phyloP scores from a whole-genome alignment of 2,797 vertebrate genomes.

The Perodicticus potto region DNA sequence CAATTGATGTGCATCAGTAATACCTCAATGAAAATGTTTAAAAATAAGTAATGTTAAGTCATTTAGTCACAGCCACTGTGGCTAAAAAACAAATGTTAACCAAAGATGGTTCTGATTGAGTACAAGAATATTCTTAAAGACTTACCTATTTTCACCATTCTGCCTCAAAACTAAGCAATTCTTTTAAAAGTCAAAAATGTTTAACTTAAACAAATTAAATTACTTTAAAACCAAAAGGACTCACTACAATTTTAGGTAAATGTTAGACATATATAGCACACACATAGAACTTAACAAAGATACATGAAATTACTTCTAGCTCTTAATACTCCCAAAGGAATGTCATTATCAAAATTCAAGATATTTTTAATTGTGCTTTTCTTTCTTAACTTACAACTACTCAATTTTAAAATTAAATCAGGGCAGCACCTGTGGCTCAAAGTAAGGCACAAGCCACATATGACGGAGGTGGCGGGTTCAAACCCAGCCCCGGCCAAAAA shows the following conservation, averaged over 20 bases:
- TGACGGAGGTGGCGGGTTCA: too few species aligned
- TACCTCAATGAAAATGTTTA: slow-evolving; percentile 11
- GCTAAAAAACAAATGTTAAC: slow-evolving; percentile 7
- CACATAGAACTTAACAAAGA: background rate
- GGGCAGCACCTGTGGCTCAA: too few species aligned
- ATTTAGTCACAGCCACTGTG: background rate
- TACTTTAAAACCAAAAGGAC: slow-evolving; percentile 34
- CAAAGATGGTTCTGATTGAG: background rate
- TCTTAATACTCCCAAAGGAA: background rate
- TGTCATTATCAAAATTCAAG: slow-evolving; percentile 31
- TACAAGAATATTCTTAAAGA: background rate
- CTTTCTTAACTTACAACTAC: slow-evolving; percentile 18
- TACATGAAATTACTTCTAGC: background rate
- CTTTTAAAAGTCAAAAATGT: slow-evolving; percentile 36
- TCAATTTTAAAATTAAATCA: slow-evolving; percentile 7
- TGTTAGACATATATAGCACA: background rate
- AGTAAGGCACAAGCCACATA: too few species aligned
- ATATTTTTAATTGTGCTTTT: slow-evolving; percentile 29
- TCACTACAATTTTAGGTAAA: background rate
- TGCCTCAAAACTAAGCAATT: background rate
- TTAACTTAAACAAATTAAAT: slow-evolving; percentile 26
- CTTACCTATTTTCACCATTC: background rate
- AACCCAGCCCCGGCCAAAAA: too few species aligned
- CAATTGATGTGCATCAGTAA: background rate
- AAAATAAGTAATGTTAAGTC: background rate